Evolutionary conservation across 2,113 vertebrate genomes (phyloP), one percentile per base, ranked within the genome.

Genomic region (Helogale parvula): DNA sequence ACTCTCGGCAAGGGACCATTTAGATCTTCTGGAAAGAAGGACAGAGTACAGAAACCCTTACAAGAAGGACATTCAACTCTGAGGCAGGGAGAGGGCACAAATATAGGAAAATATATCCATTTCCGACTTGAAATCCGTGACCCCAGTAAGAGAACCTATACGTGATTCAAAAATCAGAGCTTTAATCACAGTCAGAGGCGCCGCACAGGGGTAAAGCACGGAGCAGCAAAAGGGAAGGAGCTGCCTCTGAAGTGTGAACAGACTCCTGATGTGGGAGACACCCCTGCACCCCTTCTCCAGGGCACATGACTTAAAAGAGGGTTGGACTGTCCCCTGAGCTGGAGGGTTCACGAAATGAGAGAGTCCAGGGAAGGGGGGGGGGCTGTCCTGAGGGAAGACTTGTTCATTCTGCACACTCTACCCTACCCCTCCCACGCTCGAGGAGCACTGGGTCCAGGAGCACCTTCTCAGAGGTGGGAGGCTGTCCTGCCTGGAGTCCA

Each of bases 371-470:
- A 41, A 38, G 54, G 50, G 19, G 1, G 1, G 31, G 50, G 23
- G 1, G 0, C 1, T 63, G 21, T 47, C 29, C 63, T 25, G 19
- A 12, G 47, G 65, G 41, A 77, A 85, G 17, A 12, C 13, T 35
- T 0, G 3, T 9, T 25, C 27, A 11, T 9, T 50, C 77, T 13
- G 21, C 4, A 19, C 29, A 14, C 38, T 19, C 31, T 1, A 0
- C 35, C 19, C 16, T 5, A 2, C 19, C 3, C 5, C 1, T 5
- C 12, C 6, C 5, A 19, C 11, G 8, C 47, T 15, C 41, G 23
- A 17, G 17, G 9, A 60, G 16, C 60, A 52, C 47, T 63, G 60
- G 38, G 5, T 57, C 27, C 21, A 57, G 45, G 15, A 35, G 4
- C 4, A n/a, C n/a, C 74, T 83, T 52, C 60, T 92, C 68, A 1